Evolutionary conservation across 2,888 invertebrate species (phyloP).

Genomic region (Phalera bucephala): DNA sequence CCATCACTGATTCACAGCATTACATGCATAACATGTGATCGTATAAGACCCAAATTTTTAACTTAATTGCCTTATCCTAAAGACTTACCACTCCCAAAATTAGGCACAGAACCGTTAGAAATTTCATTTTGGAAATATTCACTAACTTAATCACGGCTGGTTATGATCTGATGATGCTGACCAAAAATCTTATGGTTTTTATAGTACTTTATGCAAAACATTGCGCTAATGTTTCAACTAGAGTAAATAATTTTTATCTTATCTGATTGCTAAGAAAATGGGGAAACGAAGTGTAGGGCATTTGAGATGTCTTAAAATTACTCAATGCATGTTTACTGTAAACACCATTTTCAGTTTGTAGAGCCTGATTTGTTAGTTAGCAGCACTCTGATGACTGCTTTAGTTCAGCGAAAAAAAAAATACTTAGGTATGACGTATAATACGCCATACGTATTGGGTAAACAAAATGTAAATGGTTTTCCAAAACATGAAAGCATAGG

Average conservation of each 20-base stretch:
- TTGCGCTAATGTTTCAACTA: constrained; percentile 30
- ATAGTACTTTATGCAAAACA: constrained; percentile 46
- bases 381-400: too few species aligned
- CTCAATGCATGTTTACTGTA: constrained; percentile 11
- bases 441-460: too few species aligned
- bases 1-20: too few species aligned
- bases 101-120: constrained; percentile 29
- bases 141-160: constrained; percentile 1
- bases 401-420: too few species aligned
- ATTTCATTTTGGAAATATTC: constrained; percentile 43
- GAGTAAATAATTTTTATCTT: constrained; percentile 49
- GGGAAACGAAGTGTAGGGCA: constrained; percentile 23
- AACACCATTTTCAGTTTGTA: background rate
- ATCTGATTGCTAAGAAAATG: constrained; percentile 27
- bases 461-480: too few species aligned
- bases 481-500: too few species aligned
- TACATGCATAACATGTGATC: too few species aligned
- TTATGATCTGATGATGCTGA: constrained; percentile 16
- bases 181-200: constrained; percentile 46
- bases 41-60: too few species aligned
- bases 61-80: too few species aligned
- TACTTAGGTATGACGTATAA: too few species aligned
- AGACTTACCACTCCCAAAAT: constrained; percentile 42
- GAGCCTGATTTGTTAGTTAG: too few species aligned
- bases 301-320: constrained; percentile 12